phyloP scores from a whole-genome alignment of 1,140 invertebrate genomes.

The Procambarus virginalis region DNA sequence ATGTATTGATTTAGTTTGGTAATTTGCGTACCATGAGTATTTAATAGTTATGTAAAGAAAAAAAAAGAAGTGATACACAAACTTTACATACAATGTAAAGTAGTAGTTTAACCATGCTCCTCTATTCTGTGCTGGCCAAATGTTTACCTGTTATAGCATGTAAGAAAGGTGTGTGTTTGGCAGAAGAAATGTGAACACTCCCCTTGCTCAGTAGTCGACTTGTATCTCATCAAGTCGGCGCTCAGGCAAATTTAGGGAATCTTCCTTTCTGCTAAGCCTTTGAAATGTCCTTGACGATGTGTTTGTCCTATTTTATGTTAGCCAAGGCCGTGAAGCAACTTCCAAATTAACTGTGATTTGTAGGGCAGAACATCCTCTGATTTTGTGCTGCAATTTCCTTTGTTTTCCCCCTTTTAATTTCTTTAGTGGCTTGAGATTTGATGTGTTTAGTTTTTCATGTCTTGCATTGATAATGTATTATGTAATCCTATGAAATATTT shows the following conservation, averaged over 20 bases:
- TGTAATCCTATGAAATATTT: conserved; percentile 23
- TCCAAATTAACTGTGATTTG: conserved; percentile 65
- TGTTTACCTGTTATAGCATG: conserved; percentile 31
- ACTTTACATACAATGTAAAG: neutral
- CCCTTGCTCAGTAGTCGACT: conserved; percentile 46
- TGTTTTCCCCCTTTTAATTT: neutral
- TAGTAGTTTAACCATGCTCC: conserved; percentile 27
- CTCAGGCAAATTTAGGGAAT: conserved; percentile 28
- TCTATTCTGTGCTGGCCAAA: conserved; percentile 32
- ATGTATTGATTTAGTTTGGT: too few species aligned
- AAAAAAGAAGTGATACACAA: neutral
- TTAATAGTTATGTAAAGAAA: too few species aligned
- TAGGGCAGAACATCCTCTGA: conserved; percentile 19
- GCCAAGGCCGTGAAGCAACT: conserved; percentile 52
- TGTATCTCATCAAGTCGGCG: neutral
- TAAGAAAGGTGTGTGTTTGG: conserved; percentile 43
- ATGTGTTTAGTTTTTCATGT: conserved; percentile 33
- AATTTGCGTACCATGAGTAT: too few species aligned
- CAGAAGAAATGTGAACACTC: conserved; percentile 31
- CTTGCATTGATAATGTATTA: conserved; percentile 20
- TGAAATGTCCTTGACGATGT: conserved; percentile 24
- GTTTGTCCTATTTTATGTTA: conserved; percentile 27
- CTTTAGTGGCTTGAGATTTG: conserved; percentile 4
- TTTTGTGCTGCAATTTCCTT: conserved; percentile 8
- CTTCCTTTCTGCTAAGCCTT: conserved; percentile 47